These are phyloP conservation scores for Drosophila cognata DNA, from an alignment of 2,888 invertebrate species.

Conservation along the genomic window DNA sequence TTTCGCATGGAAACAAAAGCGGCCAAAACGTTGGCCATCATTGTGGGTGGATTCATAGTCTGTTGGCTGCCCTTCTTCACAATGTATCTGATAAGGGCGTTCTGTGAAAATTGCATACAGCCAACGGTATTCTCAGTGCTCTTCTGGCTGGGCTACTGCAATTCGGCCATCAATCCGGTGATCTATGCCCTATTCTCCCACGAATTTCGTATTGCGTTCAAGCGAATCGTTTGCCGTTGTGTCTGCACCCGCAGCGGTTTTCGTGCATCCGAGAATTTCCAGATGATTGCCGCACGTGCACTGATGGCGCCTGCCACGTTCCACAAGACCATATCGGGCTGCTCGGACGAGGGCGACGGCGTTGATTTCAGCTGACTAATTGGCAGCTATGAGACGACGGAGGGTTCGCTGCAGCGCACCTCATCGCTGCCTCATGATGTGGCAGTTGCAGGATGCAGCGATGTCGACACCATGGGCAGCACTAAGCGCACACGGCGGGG, in stretches of 20 bases:
- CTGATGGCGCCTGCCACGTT: slow-evolving; percentile 84
- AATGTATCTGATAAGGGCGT: slow-evolving; percentile 95
- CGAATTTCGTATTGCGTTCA: slow-evolving; percentile 97
- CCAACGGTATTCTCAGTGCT: slow-evolving; percentile 94
- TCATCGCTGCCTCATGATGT: slow-evolving; percentile 73
- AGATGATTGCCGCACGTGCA: slow-evolving; percentile 84
- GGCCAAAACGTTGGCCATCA: slow-evolving; percentile 97
- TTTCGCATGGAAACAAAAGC: slow-evolving; percentile 98
- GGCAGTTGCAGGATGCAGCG: slow-evolving; percentile 10
- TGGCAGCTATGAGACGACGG: slow-evolving; percentile 66
- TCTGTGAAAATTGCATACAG: slow-evolving; percentile 93
- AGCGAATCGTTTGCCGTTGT: slow-evolving; percentile 94
- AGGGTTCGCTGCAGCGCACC: slow-evolving; percentile 72
- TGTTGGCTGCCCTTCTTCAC: slow-evolving; percentile 99
- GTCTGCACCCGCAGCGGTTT: slow-evolving; percentile 87
- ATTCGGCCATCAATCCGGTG: slow-evolving; percentile 97
- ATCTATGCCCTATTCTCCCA: slow-evolving; percentile 97
- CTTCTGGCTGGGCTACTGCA: slow-evolving; percentile 99
- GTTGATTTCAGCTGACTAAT: slow-evolving; percentile 84
- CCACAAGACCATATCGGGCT: slow-evolving; percentile 85
- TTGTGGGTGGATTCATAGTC: slow-evolving; percentile 98
- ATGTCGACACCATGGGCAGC: slow-evolving; percentile 32
- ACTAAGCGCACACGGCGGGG: slow-evolving; percentile 69
- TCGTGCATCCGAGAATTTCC: slow-evolving; percentile 85
- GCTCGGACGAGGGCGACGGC: slow-evolving; percentile 83